Conservation (phyloP, 2,797 vertebrate genomes). For the Glyptemys insculpta region DNA sequence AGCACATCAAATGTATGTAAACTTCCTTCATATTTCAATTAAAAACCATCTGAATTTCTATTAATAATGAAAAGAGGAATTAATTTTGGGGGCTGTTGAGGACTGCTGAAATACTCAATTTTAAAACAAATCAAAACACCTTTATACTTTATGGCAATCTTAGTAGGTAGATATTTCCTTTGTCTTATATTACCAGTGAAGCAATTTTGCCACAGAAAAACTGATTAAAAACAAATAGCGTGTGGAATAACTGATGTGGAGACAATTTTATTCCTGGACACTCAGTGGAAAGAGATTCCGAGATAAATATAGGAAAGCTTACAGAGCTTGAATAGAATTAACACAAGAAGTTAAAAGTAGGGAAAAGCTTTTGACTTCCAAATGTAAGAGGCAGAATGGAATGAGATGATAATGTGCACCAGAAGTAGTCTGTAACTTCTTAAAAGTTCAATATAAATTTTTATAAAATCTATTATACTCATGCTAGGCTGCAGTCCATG, state of each 20-base stretch:
- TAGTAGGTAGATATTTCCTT: fast-evolving
- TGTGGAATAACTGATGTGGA: not conserved
- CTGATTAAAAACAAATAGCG: constrained; percentile 3
- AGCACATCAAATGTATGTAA: not conserved
- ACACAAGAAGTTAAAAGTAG: constrained; percentile 40
- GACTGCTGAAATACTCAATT: not conserved
- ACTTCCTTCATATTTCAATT: not conserved
- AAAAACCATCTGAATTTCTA: not conserved
- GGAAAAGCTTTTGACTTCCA: constrained; percentile 28
- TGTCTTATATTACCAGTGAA: not conserved
- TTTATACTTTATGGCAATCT: not conserved
- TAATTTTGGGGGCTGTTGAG: not conserved
- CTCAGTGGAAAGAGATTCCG: not conserved
- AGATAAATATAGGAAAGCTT: constrained; percentile 10
- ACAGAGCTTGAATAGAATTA: constrained; percentile 2
- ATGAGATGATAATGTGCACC: not conserved
- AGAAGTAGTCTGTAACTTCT: constrained; percentile 17
- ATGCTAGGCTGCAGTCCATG: not conserved
- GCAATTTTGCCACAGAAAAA: not conserved
- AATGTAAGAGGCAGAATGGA: not conserved
- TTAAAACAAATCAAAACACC: not conserved
- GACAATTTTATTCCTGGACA: not conserved
- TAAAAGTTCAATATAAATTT: constrained; percentile 28
- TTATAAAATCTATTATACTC: constrained; percentile 29
- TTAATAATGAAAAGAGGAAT: not conserved